phyloP scores from a whole-genome alignment of 2,113 vertebrate genomes.

The Aldabrachelys gigantea region DNA sequence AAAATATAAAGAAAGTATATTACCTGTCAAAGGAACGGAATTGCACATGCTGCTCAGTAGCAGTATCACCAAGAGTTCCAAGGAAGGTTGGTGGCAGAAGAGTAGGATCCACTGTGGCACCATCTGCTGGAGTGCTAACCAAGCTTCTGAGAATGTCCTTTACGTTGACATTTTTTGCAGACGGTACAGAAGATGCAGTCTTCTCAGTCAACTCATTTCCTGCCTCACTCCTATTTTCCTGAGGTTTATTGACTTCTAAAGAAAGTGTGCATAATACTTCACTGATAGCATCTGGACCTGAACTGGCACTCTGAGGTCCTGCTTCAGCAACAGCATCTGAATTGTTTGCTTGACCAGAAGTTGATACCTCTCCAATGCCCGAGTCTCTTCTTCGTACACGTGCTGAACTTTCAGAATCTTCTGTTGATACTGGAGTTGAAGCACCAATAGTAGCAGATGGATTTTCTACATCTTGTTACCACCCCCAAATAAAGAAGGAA shows the following conservation, averaged over 20 bases:
- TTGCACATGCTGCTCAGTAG: conserved; percentile 82
- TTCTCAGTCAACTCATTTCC: conserved; percentile 69
- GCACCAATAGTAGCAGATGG: not conserved
- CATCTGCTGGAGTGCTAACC: conserved; percentile 87
- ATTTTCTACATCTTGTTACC: conserved; percentile 61
- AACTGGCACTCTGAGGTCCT: conserved; percentile 64
- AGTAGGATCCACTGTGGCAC: conserved; percentile 83
- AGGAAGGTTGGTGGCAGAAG: conserved; percentile 88
- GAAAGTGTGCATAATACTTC: conserved; percentile 92
- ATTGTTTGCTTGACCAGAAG: conserved; percentile 64
- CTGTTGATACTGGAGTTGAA: conserved; percentile 16
- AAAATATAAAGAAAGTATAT: not conserved
- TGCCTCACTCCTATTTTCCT: conserved; percentile 67
- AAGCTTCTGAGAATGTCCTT: conserved; percentile 97
- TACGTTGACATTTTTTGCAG: conserved; percentile 91
- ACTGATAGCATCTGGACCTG: conserved; percentile 92
- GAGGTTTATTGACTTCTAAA: conserved; percentile 87
- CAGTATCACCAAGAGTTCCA: conserved; percentile 81
- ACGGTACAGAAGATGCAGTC: conserved; percentile 51
- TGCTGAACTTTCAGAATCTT: conserved; percentile 76
- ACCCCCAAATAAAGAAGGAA: conserved; percentile 5
- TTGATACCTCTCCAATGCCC: conserved; percentile 85
- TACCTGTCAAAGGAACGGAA: conserved; percentile 97
- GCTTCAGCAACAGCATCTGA: conserved; percentile 28
- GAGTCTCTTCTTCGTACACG: conserved; percentile 84